Conservation (phyloP, 2,888 invertebrate species). For the Andrena chrysosceles region DNA sequence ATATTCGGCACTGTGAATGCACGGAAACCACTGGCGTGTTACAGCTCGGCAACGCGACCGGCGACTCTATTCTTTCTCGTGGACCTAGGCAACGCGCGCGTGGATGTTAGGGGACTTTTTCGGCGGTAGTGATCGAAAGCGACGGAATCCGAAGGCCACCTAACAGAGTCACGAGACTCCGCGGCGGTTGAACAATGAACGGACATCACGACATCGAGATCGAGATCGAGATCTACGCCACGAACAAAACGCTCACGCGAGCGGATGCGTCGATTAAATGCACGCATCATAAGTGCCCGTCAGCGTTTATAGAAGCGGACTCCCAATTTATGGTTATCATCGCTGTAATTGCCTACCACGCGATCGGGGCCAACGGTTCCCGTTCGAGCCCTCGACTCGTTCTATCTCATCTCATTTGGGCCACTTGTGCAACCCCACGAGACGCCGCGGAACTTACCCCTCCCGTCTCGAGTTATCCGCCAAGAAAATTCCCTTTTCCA, state of each 20-base stretch:
- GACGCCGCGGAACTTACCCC: background rate
- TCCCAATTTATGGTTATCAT: background rate
- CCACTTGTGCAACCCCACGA: no score
- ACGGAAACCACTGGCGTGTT: conserved; percentile 12
- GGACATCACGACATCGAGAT: conserved; percentile 25
- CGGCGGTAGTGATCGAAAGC: background rate
- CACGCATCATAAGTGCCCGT: conserved; percentile 15
- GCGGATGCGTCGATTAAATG: conserved; percentile 20
- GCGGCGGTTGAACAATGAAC: conserved; percentile 2
- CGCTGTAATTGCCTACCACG: background rate
- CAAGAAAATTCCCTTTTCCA: conserved; percentile 44
- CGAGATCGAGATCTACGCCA: conserved; percentile 8
- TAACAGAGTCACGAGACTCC: background rate
- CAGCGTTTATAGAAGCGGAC: background rate
- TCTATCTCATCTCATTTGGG: background rate
- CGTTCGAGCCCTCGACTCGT: background rate
- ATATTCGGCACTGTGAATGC: conserved; percentile 38
- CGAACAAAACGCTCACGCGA: conserved; percentile 36
- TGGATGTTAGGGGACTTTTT: background rate
- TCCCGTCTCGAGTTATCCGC: conserved; percentile 16
- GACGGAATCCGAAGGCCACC: background rate
- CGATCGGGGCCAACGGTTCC: background rate
- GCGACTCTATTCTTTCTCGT: background rate
- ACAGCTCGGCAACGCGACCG: background rate
- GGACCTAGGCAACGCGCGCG: background rate